Evolutionary conservation across 2,113 vertebrate species (phyloP).

Genomic region (Petroica traversi): DNA sequence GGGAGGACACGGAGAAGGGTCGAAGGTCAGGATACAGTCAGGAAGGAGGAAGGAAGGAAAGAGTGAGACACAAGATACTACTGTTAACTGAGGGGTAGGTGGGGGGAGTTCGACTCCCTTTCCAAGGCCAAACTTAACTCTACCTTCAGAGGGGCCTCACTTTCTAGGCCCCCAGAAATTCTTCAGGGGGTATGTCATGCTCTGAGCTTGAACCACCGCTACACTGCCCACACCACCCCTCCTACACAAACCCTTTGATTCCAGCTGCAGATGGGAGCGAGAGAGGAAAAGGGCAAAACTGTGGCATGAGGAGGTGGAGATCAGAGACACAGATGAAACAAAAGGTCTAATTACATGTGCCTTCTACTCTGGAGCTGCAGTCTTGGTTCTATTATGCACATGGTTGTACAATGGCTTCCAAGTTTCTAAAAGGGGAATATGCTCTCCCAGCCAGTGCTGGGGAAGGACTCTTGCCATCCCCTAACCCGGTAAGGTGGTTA

Average conservation of each 20-base stretch:
- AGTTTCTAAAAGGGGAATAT: neutral
- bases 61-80: too few relatives aligned
- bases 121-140: too few relatives aligned
- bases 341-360: conserved; percentile 34
- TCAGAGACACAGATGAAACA: neutral
- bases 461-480: neutral
- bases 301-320: conserved; percentile 27
- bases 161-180: too few relatives aligned
- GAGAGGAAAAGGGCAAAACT: neutral
- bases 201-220: too few relatives aligned
- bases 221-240: neutral
- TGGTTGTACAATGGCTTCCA: neutral
- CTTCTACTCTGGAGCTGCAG: conserved; percentile 19
- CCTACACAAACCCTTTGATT: conserved; percentile 1
- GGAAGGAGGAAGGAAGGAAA: too few relatives aligned
- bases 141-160: too few relatives aligned
- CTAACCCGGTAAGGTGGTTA: neutral
- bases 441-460: neutral
- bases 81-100: too few relatives aligned
- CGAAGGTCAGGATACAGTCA: too few relatives aligned
- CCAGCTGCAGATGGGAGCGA: conserved; percentile 3
- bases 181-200: too few relatives aligned
- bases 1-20: too few relatives aligned
- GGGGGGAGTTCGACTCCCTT: too few relatives aligned
- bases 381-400: neutral